Conservation (phyloP, 2,113 vertebrate species). For the Calyptomena viridis region DNA sequence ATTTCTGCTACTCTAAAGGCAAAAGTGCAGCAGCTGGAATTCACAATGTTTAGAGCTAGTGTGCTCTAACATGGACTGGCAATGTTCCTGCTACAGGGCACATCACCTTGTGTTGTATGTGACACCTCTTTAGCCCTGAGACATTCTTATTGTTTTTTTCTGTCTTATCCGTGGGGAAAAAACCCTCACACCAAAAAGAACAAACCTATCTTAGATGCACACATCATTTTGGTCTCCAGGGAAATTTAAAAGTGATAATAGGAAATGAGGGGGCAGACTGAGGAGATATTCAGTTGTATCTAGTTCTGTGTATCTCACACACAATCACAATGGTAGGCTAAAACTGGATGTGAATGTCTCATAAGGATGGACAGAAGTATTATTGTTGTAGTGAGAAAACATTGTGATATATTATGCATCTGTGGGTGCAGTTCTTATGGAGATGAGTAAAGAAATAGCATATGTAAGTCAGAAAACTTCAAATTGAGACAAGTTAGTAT, state of each 20-base stretch:
- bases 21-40: not conserved
- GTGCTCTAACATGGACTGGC: not conserved
- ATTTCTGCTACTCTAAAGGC: not conserved
- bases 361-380: not conserved
- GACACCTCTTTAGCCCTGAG: not conserved
- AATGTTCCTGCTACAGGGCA: not conserved
- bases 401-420: not conserved
- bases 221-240: not conserved
- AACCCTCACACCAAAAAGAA: not conserved
- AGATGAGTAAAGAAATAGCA: not conserved
- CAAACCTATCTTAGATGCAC: not conserved
- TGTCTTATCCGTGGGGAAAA: not conserved
- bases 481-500: not conserved
- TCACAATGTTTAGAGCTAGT: not conserved
- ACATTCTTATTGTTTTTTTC: not conserved
- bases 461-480: not conserved
- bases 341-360: not conserved
- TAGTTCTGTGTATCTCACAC: not conserved
- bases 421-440: not conserved
- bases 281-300: not conserved
- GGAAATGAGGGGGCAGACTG: not conserved
- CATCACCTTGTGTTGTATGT: not conserved
- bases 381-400: not conserved
- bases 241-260: not conserved
- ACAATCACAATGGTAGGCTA: not conserved